Evolutionary conservation across 2,888 invertebrate genomes (phyloP).

Genomic region (Acanthosepion pharaonis): DNA sequence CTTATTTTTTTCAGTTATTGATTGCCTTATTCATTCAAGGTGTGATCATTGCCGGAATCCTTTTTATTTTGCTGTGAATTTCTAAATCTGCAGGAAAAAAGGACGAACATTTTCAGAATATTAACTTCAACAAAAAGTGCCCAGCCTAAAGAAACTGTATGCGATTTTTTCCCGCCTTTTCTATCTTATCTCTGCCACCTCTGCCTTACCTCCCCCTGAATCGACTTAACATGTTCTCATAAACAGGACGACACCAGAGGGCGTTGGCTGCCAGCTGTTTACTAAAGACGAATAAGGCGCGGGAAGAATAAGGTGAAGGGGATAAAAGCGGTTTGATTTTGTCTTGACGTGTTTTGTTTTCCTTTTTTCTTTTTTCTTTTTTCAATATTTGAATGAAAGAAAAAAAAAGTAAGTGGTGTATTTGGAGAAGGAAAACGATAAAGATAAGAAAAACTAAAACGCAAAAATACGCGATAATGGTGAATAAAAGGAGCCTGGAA

Average conservation of each 20-base stretch:
- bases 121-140: not conserved
- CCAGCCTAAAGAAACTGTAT: slow-evolving; percentile 20
- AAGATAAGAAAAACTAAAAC: no score
- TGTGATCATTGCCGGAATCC: not conserved
- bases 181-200: not conserved
- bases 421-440: no score
- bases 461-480: no score
- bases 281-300: no score
- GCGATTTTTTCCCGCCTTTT: not conserved
- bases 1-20: not conserved
- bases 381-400: no score
- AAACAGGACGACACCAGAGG: slow-evolving; percentile 33
- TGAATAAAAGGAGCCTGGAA: no score
- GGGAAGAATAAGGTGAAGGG: not conserved
- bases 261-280: slow-evolving; percentile 37
- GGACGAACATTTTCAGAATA: no score
- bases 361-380: no score
- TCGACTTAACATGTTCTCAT: not conserved
- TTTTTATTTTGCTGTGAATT: not conserved
- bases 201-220: slow-evolving; percentile 17
- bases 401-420: no score
- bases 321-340: not conserved
- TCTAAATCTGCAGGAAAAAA: slow-evolving; percentile 13
- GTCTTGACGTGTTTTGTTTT: no score
- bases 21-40: slow-evolving; percentile 3